Evolutionary conservation across 2,888 invertebrate species (phyloP), one percentile per base, ranked within the genome.

Genomic region (Ennomos fuscantarius): DNA sequence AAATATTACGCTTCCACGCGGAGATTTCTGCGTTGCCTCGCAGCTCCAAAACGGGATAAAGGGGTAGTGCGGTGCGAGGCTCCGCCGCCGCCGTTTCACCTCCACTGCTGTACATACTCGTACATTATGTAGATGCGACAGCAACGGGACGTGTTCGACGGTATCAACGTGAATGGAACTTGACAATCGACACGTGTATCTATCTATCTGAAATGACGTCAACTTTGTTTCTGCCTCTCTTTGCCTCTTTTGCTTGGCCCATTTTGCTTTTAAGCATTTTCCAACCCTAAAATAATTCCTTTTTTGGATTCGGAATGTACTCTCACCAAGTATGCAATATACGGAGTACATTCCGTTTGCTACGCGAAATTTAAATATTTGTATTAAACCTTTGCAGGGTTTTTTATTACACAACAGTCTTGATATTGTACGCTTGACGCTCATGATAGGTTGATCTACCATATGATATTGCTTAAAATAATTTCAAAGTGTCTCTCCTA

Each of bases 1-100:
- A 91, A 91, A 91, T 91, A 90, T 89, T 84, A 82, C 85, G 87
- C 78, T 87, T 80, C 79, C 81, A 86, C 80, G 82, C 85, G 79
- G 87, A 89, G 91, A 89, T 90, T 90, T 89, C 89, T 88, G 87
- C 87, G 86, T 86, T 74, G 73, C 74, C 72, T 81, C 85, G 81
- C 84, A 72, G 76, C 81, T 84, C 78, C 82, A 70, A 85, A 87
- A 87, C 79, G 84, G 79, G 76, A 75, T 84, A 84, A 82, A 81
- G 77, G 80, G 80, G 80, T 79, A 76, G 74, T 70, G 77, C 77
- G 78, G 73, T 63, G 76, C 75, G 74, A 70, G 70, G 74, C 73
- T 72, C 70, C 69, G 62, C 70, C 70, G 62, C 70, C 70, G 81
- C 62, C 81, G 69, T 81, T 82, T 72, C 66, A 68, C 72, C 72